Evolutionary conservation across 1,140 invertebrate genomes (phyloP).

Genomic region (Danaus plexippus): DNA sequence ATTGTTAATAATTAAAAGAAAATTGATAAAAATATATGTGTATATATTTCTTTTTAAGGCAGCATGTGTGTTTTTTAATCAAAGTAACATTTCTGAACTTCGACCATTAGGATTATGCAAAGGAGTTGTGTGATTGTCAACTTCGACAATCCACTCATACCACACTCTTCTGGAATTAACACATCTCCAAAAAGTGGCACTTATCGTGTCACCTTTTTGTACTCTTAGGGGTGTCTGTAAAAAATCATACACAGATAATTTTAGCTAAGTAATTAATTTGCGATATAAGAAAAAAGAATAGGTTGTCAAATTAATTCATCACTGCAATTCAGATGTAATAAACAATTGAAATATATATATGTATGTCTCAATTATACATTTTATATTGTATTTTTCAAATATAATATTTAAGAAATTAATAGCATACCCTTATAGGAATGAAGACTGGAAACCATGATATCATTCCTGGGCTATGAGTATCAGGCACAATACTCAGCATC

Average conservation of each 20-base stretch:
- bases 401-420: background rate
- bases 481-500: slow-evolving; percentile 90
- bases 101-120: slow-evolving; percentile 57
- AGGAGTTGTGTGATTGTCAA: slow-evolving; percentile 39
- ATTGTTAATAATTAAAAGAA: background rate
- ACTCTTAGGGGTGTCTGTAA: slow-evolving; percentile 84
- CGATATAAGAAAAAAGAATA: slow-evolving; percentile 57
- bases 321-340: no score
- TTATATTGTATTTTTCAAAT: no score
- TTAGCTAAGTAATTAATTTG: slow-evolving; percentile 4
- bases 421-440: slow-evolving; percentile 86
- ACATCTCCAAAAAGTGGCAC: slow-evolving; percentile 91
- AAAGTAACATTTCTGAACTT: slow-evolving; percentile 64
- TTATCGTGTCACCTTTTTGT: slow-evolving; percentile 78
- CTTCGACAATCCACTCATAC: slow-evolving; percentile 93
- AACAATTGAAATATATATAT: no score
- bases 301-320: no score
- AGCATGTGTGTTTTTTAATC: slow-evolving; percentile 19
- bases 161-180: slow-evolving; percentile 87
- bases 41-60: slow-evolving; percentile 9
- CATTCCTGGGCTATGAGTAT: slow-evolving; percentile 91
- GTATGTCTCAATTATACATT: no score
- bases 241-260: slow-evolving; percentile 11
- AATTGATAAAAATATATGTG: slow-evolving; percentile 6
- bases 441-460: slow-evolving; percentile 98